Percentiles rank a stretch among this genome's conserved stretches.
Conservation (phyloP, 2,797 vertebrate species). For the Masticophis lateralis region DNA sequence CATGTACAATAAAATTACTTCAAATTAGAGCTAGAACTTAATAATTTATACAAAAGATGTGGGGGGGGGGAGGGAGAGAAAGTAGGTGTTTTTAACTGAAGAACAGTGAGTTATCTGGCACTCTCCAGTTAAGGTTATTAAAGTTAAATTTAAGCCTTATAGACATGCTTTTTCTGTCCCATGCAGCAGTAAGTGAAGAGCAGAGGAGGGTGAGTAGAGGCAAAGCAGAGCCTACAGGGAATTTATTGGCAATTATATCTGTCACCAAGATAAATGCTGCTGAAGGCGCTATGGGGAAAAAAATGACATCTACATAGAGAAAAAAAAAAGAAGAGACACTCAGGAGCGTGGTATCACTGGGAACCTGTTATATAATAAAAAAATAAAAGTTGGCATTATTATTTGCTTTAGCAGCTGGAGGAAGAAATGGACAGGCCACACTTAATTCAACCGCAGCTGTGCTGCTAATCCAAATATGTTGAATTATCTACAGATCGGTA, state of each 20-base stretch:
- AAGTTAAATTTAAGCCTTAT: neutral
- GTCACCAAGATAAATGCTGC: conserved; percentile 9
- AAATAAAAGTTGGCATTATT: neutral
- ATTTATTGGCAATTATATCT: conserved; percentile 17
- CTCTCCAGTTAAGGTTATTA: neutral
- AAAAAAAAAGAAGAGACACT: neutral
- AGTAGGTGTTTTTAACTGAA: neutral
- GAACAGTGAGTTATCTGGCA: neutral
- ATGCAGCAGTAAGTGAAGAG: neutral
- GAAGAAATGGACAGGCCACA: neutral
- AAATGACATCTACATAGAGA: conserved; percentile 11
- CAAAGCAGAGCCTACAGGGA: neutral
- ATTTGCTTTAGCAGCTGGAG: neutral
- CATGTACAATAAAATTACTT: neutral
- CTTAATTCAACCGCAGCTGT: neutral
- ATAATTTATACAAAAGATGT: neutral
- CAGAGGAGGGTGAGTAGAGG: neutral
- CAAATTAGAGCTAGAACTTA: neutral
- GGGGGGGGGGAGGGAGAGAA: neutral
- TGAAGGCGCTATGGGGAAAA: neutral
- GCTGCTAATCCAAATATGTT: rapidly evolving
- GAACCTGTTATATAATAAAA: neutral
- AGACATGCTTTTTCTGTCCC: neutral
- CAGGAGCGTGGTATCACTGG: neutral
- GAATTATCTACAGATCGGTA: conserved; percentile 5